Conservation (phyloP, 2,113 vertebrate species). For the Macrotis lagotis region DNA sequence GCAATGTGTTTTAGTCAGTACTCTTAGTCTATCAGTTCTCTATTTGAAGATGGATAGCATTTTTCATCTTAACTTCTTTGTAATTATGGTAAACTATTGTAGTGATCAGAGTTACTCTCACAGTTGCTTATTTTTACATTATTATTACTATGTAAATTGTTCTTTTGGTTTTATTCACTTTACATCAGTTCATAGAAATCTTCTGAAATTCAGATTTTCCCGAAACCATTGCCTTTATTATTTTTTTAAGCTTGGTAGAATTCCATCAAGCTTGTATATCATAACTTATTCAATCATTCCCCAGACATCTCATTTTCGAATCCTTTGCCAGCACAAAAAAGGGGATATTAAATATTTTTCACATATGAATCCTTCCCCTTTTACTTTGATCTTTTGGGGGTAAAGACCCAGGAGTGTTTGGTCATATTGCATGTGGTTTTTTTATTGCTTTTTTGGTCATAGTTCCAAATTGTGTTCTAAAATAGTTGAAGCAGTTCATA, state of each 20-base stretch:
- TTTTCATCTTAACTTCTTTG: background rate
- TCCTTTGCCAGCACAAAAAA: background rate
- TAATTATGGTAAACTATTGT: background rate
- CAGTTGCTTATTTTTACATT: background rate
- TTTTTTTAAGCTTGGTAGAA: background rate
- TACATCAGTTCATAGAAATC: background rate
- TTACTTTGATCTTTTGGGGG: background rate
- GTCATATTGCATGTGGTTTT: too few relatives aligned
- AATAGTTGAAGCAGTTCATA: background rate
- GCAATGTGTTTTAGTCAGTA: background rate
- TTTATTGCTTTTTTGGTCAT: background rate
- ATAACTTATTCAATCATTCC: background rate
- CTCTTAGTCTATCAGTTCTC: background rate
- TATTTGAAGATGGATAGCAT: background rate
- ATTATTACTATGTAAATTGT: background rate
- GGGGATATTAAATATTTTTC: background rate
- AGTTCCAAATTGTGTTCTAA: background rate
- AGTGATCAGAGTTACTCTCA: background rate
- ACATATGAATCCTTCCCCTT: background rate
- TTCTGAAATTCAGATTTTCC: background rate
- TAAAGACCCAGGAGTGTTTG: background rate
- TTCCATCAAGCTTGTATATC: background rate
- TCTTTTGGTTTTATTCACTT: background rate
- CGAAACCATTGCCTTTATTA: background rate
- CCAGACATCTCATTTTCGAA: background rate